Evolutionary conservation across 2,113 vertebrate genomes (phyloP).

Genomic region (Xiphorhynchus elegans): DNA sequence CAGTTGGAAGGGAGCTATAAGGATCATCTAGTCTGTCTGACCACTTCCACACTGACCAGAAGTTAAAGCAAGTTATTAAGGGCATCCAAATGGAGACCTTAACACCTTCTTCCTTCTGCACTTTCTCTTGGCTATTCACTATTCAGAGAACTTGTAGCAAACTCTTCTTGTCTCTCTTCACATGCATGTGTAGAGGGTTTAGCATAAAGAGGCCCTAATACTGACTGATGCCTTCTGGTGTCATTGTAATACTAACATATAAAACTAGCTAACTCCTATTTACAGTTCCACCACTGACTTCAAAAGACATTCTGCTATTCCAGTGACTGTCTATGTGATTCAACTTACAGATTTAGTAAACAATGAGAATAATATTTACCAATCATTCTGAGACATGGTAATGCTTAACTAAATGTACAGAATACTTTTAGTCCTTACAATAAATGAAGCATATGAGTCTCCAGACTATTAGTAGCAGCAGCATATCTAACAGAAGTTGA

Average conservation of each 20-base stretch:
- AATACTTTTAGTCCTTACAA: neutral
- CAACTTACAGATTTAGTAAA: neutral
- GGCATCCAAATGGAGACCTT: neutral
- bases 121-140: neutral
- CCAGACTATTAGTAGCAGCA: neutral
- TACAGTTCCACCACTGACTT: neutral
- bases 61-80: neutral
- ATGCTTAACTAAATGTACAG: neutral
- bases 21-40: neutral
- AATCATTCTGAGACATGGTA: neutral
- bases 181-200: neutral
- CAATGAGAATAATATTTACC: neutral
- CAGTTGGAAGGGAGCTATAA: neutral
- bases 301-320: neutral
- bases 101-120: neutral
- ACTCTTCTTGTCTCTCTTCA: neutral
- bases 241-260: neutral
- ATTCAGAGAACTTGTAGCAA: neutral
- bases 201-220: neutral
- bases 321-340: neutral
- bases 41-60: neutral
- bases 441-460: neutral
- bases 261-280: neutral
- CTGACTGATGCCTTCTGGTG: neutral
- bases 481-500: neutral